Conservation (phyloP, 2,797 vertebrate genomes). For the Phoxinus dragarum region DNA sequence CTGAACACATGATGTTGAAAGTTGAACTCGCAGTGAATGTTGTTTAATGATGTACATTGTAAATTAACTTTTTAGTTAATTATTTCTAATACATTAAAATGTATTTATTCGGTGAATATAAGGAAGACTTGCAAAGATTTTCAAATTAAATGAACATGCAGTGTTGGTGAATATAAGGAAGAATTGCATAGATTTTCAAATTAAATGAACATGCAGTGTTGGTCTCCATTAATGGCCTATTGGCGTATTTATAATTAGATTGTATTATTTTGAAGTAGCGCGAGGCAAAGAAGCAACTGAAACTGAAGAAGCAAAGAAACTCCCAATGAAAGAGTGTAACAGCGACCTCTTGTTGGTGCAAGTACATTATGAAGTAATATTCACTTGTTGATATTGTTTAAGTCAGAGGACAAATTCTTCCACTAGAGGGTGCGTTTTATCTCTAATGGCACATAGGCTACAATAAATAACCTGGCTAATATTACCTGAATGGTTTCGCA, state of each 20-base stretch:
- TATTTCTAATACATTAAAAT: background rate
- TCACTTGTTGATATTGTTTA: conserved; percentile 2
- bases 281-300: no score
- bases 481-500: background rate
- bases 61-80: background rate
- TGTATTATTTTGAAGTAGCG: background rate
- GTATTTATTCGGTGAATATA: background rate
- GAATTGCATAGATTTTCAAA: background rate
- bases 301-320: background rate
- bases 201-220: background rate
- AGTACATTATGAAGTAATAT: background rate
- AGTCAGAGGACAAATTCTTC: background rate
- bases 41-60: background rate
- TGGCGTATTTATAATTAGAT: background rate
- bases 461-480: background rate
- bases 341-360: conserved; percentile 13
- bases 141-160: background rate
- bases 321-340: background rate
- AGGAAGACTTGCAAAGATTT: background rate
- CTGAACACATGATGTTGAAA: background rate
- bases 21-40: background rate
- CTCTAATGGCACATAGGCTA: background rate
- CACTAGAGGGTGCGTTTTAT: conserved; percentile 27
- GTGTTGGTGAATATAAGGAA: background rate
- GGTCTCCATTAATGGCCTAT: background rate